Evolutionary conservation across 1,140 invertebrate genomes (phyloP).

Genomic region (Rhagoletis pomonella): DNA sequence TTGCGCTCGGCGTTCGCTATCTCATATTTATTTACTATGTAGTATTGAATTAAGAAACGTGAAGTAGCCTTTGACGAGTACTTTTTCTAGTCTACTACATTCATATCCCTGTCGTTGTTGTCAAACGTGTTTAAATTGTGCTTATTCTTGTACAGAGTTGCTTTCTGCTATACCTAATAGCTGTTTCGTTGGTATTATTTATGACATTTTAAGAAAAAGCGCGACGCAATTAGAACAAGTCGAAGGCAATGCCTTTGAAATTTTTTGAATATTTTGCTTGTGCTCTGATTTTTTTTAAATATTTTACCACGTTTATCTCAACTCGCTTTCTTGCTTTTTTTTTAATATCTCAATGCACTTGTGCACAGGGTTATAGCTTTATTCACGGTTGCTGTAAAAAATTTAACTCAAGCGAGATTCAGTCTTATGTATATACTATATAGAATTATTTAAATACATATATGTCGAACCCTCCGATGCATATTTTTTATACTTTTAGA

Average conservation of each 20-base stretch:
- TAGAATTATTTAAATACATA: too few relatives aligned
- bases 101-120: background rate
- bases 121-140: background rate
- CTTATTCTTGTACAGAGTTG: background rate
- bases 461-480: too few relatives aligned
- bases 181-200: background rate
- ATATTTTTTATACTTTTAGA: too few relatives aligned
- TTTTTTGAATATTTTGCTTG: too few relatives aligned
- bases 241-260: background rate
- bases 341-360: too few relatives aligned
- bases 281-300: background rate
- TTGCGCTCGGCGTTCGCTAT: background rate
- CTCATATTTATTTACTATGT: background rate
- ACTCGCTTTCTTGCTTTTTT: too few relatives aligned
- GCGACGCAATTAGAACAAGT: constrained; percentile 34
- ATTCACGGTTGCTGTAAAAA: too few relatives aligned
- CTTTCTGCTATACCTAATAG: background rate
- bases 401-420: too few relatives aligned
- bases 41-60: background rate
- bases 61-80: background rate
- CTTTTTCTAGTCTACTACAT: background rate
- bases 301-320: too few relatives aligned
- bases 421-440: too few relatives aligned
- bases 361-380: too few relatives aligned
- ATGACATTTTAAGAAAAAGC: constrained; percentile 13